These are phyloP conservation scores for Catocala nupta DNA, from an alignment of 2,888 invertebrate genomes.

Conservation along the genomic window DNA sequence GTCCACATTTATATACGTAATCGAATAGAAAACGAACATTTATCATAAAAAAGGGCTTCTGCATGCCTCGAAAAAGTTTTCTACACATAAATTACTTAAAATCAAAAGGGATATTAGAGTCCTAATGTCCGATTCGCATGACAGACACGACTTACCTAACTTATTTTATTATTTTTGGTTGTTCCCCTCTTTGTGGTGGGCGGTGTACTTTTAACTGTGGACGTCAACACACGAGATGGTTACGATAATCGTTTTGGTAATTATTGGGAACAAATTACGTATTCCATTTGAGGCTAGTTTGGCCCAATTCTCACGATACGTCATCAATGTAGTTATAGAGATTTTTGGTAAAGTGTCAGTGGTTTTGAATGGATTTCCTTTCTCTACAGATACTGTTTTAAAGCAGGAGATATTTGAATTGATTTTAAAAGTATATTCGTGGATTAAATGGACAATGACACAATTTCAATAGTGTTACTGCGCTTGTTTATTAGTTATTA, in stretches of 20 bases:
- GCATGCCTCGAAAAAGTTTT: conserved; percentile 63
- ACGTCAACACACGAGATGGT: conserved; percentile 75
- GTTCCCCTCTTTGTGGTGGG: conserved; percentile 67
- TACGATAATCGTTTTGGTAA: conserved; percentile 76
- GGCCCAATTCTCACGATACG: conserved; percentile 69
- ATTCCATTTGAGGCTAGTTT: conserved; percentile 58
- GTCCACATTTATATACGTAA: conserved; percentile 71
- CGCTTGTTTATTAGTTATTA: too few species aligned
- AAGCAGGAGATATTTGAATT: too few species aligned
- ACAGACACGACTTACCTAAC: conserved; percentile 71
- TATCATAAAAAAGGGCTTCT: conserved; percentile 72
- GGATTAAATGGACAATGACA: too few species aligned
- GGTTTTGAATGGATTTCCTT: conserved; percentile 3
- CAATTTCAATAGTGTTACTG: too few species aligned
- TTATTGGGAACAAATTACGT: conserved; percentile 79
- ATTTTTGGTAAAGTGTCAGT: neutral
- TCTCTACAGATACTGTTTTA: too few species aligned
- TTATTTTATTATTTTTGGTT: conserved; percentile 79
- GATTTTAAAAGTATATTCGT: too few species aligned
- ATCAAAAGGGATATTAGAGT: conserved; percentile 83
- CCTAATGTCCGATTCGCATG: conserved; percentile 85
- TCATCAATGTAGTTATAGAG: conserved; percentile 22
- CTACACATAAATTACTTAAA: conserved; percentile 84
- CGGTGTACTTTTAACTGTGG: conserved; percentile 72
- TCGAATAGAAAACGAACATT: conserved; percentile 79